Conservation (phyloP, 2,797 vertebrate genomes). For the Decapterus maruadsi region DNA sequence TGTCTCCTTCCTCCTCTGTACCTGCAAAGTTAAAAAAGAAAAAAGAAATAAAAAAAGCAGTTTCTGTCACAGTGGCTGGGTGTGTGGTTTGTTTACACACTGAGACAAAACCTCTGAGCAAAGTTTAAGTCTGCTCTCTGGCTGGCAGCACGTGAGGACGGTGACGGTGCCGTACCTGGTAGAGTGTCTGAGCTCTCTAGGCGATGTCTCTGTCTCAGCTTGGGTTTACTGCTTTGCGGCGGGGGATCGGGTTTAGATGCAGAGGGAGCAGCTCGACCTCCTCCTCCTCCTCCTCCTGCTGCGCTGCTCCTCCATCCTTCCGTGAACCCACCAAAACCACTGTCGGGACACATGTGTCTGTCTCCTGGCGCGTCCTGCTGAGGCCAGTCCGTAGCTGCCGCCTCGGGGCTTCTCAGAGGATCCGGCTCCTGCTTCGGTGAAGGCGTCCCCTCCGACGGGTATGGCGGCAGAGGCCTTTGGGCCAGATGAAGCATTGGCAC, state of each 20-base stretch:
- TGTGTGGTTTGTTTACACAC: slow-evolving; percentile 7
- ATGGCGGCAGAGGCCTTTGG: slow-evolving; percentile 81
- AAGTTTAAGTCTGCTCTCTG: slow-evolving; percentile 1
- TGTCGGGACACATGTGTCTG: slow-evolving; percentile 46
- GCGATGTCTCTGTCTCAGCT: slow-evolving; percentile 84
- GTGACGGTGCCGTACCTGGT: slow-evolving; percentile 61
- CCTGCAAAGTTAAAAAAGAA: slow-evolving; percentile 36
- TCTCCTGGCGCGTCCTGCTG: slow-evolving; percentile 67
- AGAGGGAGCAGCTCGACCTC: slow-evolving; percentile 52
- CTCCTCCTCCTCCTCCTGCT: slow-evolving; percentile 56
- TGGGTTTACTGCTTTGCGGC: slow-evolving; percentile 86
- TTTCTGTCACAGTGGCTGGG: neutral
- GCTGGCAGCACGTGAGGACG: neutral
- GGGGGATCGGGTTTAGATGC: slow-evolving; percentile 85
- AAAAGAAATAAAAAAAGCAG: slow-evolving; percentile 4
- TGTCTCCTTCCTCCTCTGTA: slow-evolving; percentile 78
- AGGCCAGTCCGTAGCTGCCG: slow-evolving; percentile 55
- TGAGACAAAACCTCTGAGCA: neutral
- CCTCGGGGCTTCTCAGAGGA: slow-evolving; percentile 56
- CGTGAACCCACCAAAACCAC: slow-evolving; percentile 39
- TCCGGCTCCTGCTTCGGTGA: slow-evolving; percentile 80
- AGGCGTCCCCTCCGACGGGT: slow-evolving; percentile 79
- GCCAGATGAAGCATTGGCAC: slow-evolving; percentile 63
- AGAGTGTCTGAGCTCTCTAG: slow-evolving; percentile 76
- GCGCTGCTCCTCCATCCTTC: slow-evolving; percentile 72